These are phyloP conservation scores for Oceanites oceanicus DNA, from an alignment of 2,113 vertebrate species.

Conservation along the genomic window DNA sequence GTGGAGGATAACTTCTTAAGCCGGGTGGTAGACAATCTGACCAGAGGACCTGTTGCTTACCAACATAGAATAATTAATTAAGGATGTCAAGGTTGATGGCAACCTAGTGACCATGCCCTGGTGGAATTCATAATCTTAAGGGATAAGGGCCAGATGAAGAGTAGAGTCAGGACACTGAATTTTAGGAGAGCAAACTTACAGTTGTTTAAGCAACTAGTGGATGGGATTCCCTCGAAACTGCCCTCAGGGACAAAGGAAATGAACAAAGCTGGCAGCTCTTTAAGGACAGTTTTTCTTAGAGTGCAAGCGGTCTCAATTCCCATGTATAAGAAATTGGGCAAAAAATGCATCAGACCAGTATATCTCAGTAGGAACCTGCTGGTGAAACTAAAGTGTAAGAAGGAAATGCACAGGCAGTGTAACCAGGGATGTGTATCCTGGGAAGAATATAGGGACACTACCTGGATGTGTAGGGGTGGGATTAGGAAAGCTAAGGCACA, in stretches of 20 bases:
- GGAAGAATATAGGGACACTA: neutral
- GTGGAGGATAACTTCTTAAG: neutral
- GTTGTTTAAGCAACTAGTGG: neutral
- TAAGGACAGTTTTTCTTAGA: neutral
- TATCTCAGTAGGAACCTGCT: neutral
- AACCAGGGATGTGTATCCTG: neutral
- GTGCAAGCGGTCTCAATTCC: fast-evolving
- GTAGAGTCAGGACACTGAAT: neutral
- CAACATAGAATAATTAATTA: neutral
- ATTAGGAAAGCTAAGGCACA: neutral
- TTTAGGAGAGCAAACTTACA: fast-evolving
- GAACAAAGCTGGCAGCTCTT: neutral
- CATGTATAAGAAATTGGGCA: neutral
- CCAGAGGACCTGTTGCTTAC: neutral
- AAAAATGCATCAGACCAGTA: neutral
- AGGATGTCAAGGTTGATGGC: neutral
- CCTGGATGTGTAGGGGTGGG: neutral
- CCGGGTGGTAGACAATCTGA: neutral
- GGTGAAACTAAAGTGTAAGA: neutral
- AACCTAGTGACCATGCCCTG: too few relatives aligned
- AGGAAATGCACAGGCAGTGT: neutral
- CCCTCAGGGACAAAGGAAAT: neutral
- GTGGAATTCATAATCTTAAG: too few relatives aligned
- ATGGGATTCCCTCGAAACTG: neutral
- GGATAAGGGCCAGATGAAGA: neutral